Base-by-base conservation (phyloP, 2,113 vertebrate species). In the Typhlomys cinereus region DNA sequence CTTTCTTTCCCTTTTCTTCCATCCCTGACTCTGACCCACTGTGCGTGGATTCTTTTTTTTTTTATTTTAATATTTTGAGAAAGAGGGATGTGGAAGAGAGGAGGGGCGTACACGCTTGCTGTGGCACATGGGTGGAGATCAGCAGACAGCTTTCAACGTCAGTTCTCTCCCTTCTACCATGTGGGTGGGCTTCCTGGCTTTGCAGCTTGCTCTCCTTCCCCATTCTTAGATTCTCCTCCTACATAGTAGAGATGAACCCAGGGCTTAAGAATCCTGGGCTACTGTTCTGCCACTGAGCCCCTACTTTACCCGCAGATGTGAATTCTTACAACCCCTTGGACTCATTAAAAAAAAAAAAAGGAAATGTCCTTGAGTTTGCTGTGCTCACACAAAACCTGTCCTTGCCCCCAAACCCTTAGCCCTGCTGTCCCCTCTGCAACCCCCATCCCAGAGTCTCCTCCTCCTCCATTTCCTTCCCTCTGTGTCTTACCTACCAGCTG, bases 371-470 rank as follows among this genome's bases (percentile, higher is more conserved):
- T 54, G 29, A n/a, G 27, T 67, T 69, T 87, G 66, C n/a, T 66
- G 4, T 59, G 34, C 75, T 29, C 23, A 15, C 29, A 52, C 6
- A 23, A 29, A 85, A 39, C 27, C 36, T 83, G n/a, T n/a, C 54
- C 29, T 10, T 90, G 67, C 82, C 25, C 57, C 44, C 70, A 25
- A 84, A n/a, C 46, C 76, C 61, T 44, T 74, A 52, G 4, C 21
- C 27, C 44, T 48, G 2, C 39, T 48, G 46, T 69, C 15, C 20
- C 20, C 73, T 31, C 70, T 23, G 27, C 66, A 17, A 14, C 34
- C 48, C n/a, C 9, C 17, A 7, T 5, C 4, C 7, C 13, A 15
- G 1, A 5, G 15, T 11, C 8, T 34, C 18, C 1, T 20, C 21
- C n/a, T 14, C 29, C 41, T 44, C 52, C 71, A 3, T 14, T 48